These are phyloP conservation scores for Eucriotettix oculatus DNA, from an alignment of 2,888 invertebrate species.

Conservation along the genomic window DNA sequence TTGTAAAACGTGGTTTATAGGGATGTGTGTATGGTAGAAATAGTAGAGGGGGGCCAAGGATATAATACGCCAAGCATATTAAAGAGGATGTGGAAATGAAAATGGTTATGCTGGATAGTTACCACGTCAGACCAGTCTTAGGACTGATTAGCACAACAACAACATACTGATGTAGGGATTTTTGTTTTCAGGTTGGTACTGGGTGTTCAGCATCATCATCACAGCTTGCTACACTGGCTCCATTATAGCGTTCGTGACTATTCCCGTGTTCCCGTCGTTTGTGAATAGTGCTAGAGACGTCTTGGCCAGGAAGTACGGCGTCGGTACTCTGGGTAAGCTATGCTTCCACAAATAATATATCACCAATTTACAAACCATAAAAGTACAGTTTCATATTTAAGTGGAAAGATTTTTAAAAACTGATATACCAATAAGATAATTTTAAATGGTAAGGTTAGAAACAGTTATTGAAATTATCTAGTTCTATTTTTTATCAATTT, in stretches of 20 bases:
- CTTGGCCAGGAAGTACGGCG: constrained; percentile 44
- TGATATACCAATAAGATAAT: background rate
- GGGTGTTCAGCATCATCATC: constrained; percentile 73
- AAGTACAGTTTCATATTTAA: background rate
- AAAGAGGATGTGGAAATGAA: no score
- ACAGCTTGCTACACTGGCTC: constrained; percentile 72
- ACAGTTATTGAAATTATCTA: no score
- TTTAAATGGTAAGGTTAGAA: background rate
- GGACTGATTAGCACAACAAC: no score
- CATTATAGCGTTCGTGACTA: constrained; percentile 67
- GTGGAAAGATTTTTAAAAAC: background rate
- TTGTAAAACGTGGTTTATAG: no score
- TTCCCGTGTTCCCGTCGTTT: constrained; percentile 58
- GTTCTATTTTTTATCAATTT: no score
- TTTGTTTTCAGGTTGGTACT: constrained; percentile 49
- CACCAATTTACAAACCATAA: background rate
- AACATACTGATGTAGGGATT: no score
- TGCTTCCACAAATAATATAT: background rate
- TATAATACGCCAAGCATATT: no score
- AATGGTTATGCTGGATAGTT: no score
- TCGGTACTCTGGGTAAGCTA: constrained; percentile 49
- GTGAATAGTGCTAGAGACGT: constrained; percentile 52
- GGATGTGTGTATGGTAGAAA: no score
- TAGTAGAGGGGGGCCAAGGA: no score
- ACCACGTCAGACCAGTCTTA: no score